Conservation (phyloP, 1,140 invertebrate species). For the Polyergus mexicanus region DNA sequence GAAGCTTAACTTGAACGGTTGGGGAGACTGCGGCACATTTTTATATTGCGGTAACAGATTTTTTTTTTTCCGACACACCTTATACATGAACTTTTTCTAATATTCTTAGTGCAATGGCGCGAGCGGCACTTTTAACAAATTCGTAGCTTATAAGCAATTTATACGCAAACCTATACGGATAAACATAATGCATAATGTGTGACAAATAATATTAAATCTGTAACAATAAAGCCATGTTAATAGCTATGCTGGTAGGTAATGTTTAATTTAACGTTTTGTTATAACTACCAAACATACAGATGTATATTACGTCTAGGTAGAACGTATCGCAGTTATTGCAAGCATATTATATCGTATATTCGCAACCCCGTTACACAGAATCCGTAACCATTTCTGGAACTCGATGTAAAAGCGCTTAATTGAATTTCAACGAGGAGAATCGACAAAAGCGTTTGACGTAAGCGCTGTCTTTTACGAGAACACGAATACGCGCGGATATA, state of each 20-base stretch:
- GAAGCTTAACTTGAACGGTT: constrained; percentile 63
- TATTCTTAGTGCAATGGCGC: constrained; percentile 10
- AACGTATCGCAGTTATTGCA: constrained; percentile 58
- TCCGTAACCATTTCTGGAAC: constrained; percentile 37
- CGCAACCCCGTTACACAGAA: constrained; percentile 31
- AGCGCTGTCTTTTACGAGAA: not conserved
- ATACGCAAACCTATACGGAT: constrained; percentile 31
- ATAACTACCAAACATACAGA: constrained; percentile 19
- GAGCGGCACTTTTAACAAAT: constrained; percentile 22
- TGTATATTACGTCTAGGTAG: constrained; percentile 40
- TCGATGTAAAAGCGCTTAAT: constrained; percentile 50
- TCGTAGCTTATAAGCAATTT: constrained; percentile 27
- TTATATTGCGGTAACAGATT: constrained; percentile 41
- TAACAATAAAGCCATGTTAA: constrained; percentile 60
- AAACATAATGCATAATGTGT: constrained; percentile 44
- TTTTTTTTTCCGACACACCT: constrained; percentile 24
- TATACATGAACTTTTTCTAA: constrained; percentile 15
- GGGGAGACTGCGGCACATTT: constrained; percentile 36
- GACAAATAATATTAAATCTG: constrained; percentile 60
- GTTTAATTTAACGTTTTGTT: constrained; percentile 62
- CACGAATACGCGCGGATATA: not conserved
- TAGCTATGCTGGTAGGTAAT: constrained; percentile 20
- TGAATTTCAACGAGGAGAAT: constrained; percentile 17
- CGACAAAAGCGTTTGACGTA: constrained; percentile 11
- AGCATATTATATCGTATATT: constrained; percentile 45